Evolutionary conservation across 35 echinoderm and acorn worm genomes (phyloP), one percentile per base, ranked within the genome.

Genomic region (Lytechinus pictus): DNA sequence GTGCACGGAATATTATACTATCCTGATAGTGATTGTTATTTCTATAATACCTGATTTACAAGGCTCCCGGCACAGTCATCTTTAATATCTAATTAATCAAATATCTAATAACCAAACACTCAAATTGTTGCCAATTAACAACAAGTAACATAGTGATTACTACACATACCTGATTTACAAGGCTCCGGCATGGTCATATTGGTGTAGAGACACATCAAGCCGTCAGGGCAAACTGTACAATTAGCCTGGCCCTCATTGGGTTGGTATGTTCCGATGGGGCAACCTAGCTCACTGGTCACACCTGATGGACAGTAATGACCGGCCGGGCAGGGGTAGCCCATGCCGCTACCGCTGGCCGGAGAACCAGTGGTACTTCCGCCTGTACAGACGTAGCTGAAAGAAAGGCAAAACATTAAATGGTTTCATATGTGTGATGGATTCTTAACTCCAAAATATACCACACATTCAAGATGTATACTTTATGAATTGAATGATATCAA

Each of bases 301-400:
- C 98, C 98, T 0, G 95, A 92, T 8, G 98, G 98, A 86, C 98
- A 99, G 86, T 99, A 99, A 95, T 95, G 94, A 28, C 98, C 98
- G 44, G 97, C 97, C n/a, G 98, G 98, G 87, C 98, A 99, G 10
- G 95, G 96, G 94, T 99, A 99, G 58, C 98, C 98, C 98, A 97
- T 99, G 13, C 98, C 98, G n/a, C 93, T 89, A 29, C 28, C 94
- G 19, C 60, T 56, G 6, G 94, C 55, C 58, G 98, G 98, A 10
- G 98, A 94, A 10, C 97, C 95, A 12, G 98, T 99, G 27, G 96
- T 96, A 56, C 98, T 99, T 28, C 98, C 98, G 29, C 98, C 98
- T 19, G 98, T 99, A 28, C 98, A 99, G 10, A 99, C 97, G 86
- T 99, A 99, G 58, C 98, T 99, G 95, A 10, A 29, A 60, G 79